Base-by-base conservation (phyloP, 2,797 vertebrate species). In the Atherinosoma microstoma region DNA sequence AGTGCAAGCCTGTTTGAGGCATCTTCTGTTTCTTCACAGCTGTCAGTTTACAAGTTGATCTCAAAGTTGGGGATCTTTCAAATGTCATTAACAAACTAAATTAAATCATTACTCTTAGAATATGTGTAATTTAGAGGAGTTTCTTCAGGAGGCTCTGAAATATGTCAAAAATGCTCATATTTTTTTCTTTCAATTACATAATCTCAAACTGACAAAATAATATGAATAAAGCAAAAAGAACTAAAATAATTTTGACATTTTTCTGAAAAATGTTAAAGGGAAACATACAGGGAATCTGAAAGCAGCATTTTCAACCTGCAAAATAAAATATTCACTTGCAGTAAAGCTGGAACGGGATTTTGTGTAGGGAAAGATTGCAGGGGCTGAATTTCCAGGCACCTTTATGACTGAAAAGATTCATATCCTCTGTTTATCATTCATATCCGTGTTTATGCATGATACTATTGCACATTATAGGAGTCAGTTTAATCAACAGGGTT, bases 31-130 rank as follows among this genome's bases (percentile, higher is more conserved):
- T 93, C 89, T 91, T 86, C 86, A 92, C 87, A 89, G 58, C 32
- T 57, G 45, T 42, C 45, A n/a, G 92, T 92, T 92, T 93, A 91
- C 91, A 91, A 94, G 91, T 87, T 88, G 91, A 88, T 94, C 88
- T 89, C 35, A 85, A 92, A 93, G 90, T 66, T 79, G 24, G 32
- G 75, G 51, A 94, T 94, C 93, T 93, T 92, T 94, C 93, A 94
- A 91, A 94, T 90, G 92, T 94, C 85, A 40, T 78, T 91, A 93
- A 91, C 92, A 86, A 94, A 92, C 91, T 95, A 95, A 96, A 95
- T 93, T 76, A 90, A 91, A 87, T 95, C 95, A 95, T 96, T 95
- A 95, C 91, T 95, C 92, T 93, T 83, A 89, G 94, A 89, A 93
- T 87, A 89, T 88, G 22, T 92, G 82, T 87, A 85, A 68, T 67